These are phyloP conservation scores for Seira musarum DNA, from an alignment of 2,888 invertebrate genomes.

Conservation along the genomic window DNA sequence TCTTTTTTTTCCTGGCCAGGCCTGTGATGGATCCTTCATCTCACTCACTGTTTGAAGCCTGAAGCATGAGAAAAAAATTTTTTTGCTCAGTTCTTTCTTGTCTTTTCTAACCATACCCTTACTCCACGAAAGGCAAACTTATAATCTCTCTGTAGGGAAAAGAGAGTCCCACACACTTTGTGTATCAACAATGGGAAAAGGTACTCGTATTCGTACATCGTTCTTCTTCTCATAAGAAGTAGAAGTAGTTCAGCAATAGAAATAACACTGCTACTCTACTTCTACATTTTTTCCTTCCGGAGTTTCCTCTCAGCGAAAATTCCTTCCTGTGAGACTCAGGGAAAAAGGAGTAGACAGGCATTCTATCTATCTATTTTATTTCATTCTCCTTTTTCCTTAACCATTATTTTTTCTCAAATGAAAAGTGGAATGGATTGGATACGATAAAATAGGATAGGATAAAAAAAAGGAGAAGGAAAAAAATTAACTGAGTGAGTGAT, in stretches of 20 bases:
- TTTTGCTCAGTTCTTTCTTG: slow-evolving; percentile 10
- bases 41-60: slow-evolving; percentile 15
- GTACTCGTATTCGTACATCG: too few species aligned
- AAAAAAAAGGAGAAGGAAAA: too few species aligned
- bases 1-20: neutral
- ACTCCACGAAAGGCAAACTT: too few species aligned
- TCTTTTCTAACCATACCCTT: neutral
- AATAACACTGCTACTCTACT: too few species aligned
- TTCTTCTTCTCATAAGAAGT: too few species aligned
- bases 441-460: too few species aligned
- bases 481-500: neutral
- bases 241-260: neutral
- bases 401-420: neutral
- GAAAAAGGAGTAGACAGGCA: neutral
- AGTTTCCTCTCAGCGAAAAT: neutral
- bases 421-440: neutral
- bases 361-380: neutral
- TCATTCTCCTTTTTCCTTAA: neutral
- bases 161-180: neutral
- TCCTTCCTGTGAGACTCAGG: neutral
- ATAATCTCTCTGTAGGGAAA: too few species aligned
- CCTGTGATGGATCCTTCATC: neutral
- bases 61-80: slow-evolving; percentile 21
- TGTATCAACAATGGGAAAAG: too few species aligned
- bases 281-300: neutral